These are phyloP conservation scores for Cantharis flavilabris DNA, from an alignment of 2,888 invertebrate genomes.

Conservation along the genomic window DNA sequence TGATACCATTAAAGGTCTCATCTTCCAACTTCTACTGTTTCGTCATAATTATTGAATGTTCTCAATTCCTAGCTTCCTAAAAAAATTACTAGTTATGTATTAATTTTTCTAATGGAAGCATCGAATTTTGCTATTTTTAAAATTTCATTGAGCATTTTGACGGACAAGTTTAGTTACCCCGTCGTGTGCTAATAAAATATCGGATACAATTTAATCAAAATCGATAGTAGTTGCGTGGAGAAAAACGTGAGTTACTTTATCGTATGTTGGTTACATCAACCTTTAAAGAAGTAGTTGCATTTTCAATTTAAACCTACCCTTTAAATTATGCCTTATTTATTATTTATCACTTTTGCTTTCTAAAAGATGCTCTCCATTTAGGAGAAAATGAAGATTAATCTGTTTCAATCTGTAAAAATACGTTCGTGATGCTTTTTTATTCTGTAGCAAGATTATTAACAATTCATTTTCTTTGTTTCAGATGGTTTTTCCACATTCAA, in stretches of 20 bases:
- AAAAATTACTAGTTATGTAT: background rate
- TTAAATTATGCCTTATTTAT: background rate
- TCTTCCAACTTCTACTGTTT: background rate
- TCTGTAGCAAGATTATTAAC: background rate
- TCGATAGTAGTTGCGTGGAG: background rate
- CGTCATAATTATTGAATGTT: background rate
- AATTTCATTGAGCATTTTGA: background rate
- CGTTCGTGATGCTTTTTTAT: background rate
- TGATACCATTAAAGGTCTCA: background rate
- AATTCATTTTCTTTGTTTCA: conserved; percentile 57
- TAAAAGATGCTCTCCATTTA: background rate
- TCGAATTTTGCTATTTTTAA: background rate
- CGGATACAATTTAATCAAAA: background rate
- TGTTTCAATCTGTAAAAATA: background rate
- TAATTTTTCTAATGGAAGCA: background rate
- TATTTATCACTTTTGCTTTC: background rate
- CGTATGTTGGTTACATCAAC: background rate
- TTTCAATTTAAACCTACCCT: background rate
- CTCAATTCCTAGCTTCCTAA: background rate
- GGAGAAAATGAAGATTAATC: background rate
- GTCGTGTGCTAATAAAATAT: background rate
- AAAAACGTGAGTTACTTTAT: background rate
- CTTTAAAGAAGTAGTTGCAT: background rate
- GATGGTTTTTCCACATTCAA: conserved; percentile 87
- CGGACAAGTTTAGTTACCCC: background rate